These are phyloP conservation scores for Hyaena hyaena DNA, from an alignment of 2,113 vertebrate species.

Conservation along the genomic window DNA sequence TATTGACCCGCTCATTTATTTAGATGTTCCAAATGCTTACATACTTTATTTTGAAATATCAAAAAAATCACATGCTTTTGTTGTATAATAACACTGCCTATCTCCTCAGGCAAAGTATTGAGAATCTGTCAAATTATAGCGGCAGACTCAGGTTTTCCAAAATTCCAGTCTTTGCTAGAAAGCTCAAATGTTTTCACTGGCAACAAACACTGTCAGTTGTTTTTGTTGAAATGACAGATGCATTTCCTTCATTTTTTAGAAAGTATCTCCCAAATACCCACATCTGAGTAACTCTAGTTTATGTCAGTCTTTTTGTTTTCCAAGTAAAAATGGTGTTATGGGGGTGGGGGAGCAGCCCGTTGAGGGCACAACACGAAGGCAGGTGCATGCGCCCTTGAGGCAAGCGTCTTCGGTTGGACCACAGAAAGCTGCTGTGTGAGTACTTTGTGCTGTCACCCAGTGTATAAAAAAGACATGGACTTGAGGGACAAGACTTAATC, in stretches of 20 bases:
- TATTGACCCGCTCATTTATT: background rate
- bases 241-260: constrained; percentile 42
- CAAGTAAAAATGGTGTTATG: background rate
- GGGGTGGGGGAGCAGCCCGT: background rate
- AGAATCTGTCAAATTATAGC: constrained; percentile 26
- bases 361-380: background rate
- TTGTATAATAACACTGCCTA: background rate
- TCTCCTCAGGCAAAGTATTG: background rate
- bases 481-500: background rate
- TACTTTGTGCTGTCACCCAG: background rate
- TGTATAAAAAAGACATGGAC: background rate
- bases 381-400: background rate
- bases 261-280: background rate
- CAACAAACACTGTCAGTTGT: constrained; percentile 15
- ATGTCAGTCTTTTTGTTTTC: background rate
- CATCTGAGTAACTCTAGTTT: background rate
- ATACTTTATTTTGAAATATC: background rate
- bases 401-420: background rate
- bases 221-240: constrained; percentile 49
- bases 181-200: background rate
- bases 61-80: background rate
- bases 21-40: background rate
- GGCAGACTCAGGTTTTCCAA: background rate
- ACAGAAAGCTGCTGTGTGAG: background rate
- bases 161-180: constrained; percentile 40